Evolutionary conservation across 2,113 vertebrate species (phyloP).

Genomic region (Halcyon malimbica): DNA sequence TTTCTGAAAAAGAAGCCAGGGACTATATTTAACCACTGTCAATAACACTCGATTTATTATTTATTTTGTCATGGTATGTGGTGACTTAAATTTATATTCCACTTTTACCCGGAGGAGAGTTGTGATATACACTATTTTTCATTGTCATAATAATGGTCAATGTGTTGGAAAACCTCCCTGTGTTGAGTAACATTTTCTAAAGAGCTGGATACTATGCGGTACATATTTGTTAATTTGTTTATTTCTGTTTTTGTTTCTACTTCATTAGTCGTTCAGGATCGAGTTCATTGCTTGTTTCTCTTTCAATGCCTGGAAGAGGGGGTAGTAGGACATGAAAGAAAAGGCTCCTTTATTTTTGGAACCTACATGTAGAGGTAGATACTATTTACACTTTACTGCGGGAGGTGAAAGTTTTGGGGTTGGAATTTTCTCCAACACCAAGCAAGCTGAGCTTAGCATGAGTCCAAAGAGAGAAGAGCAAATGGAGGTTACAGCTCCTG

Average conservation of each 20-base stretch:
- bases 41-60: slow-evolving; percentile 64
- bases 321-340: neutral
- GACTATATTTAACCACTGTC: slow-evolving; percentile 63
- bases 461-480: neutral
- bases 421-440: neutral
- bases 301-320: neutral
- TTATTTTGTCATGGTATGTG: slow-evolving; percentile 28
- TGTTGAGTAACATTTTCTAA: neutral
- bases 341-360: neutral
- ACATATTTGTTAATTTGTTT: neutral
- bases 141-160: neutral
- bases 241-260: neutral
- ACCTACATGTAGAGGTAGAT: neutral
- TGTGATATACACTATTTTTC: slow-evolving; percentile 32
- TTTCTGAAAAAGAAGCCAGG: slow-evolving; percentile 53
- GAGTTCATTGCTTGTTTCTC: neutral
- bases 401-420: neutral
- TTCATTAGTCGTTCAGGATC: neutral
- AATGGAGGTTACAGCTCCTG: neutral
- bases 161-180: neutral
- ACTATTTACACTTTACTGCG: neutral
- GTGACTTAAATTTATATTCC: slow-evolving; percentile 63
- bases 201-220: neutral
- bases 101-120: slow-evolving; percentile 64
- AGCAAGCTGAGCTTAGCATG: neutral